These are phyloP conservation scores for Dreissena polymorpha DNA, from an alignment of 1,140 invertebrate species.

Conservation along the genomic window DNA sequence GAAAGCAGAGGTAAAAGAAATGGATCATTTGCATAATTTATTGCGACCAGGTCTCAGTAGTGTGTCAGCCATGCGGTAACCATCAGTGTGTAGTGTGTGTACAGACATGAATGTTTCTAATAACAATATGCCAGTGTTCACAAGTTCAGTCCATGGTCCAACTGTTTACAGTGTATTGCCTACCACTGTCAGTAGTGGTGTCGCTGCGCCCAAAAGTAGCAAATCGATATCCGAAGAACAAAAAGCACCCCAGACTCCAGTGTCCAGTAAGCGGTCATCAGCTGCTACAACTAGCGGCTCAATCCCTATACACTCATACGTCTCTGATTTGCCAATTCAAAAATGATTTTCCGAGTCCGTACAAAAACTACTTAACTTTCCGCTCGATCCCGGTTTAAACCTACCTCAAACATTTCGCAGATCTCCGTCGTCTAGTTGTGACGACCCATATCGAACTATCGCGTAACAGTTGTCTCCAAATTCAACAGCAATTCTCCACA, in stretches of 20 bases:
- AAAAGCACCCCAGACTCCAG: slow-evolving; percentile 11
- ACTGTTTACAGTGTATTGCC: slow-evolving; percentile 34
- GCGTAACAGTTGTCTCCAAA: too few species aligned
- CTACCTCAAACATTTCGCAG: slow-evolving; percentile 52
- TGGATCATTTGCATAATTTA: slow-evolving; percentile 34
- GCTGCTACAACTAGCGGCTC: slow-evolving; percentile 43
- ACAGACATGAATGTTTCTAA: slow-evolving; percentile 8
- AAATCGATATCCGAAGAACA: slow-evolving; percentile 27
- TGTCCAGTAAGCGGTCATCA: slow-evolving; percentile 24
- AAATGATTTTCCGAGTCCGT: slow-evolving; percentile 52
- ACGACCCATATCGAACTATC: too few species aligned
- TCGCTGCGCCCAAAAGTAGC: slow-evolving; percentile 22
- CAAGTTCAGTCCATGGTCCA: slow-evolving; percentile 36
- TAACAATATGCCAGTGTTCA: slow-evolving; percentile 29
- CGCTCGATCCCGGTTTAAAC: slow-evolving; percentile 6
- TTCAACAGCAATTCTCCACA: too few species aligned
- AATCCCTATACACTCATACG: slow-evolving; percentile 27
- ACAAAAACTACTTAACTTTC: slow-evolving; percentile 46
- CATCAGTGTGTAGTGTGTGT: neutral
- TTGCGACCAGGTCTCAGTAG: neutral
- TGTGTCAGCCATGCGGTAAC: neutral
- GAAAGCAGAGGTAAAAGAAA: slow-evolving; percentile 10
- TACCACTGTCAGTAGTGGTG: slow-evolving; percentile 21
- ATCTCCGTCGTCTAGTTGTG: slow-evolving; percentile 46
- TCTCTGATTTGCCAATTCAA: slow-evolving; percentile 48